Percentiles rank a stretch among this genome's conserved stretches.
Conservation (phyloP, 2,888 invertebrate species). For the Lycocerus yunnanus region DNA sequence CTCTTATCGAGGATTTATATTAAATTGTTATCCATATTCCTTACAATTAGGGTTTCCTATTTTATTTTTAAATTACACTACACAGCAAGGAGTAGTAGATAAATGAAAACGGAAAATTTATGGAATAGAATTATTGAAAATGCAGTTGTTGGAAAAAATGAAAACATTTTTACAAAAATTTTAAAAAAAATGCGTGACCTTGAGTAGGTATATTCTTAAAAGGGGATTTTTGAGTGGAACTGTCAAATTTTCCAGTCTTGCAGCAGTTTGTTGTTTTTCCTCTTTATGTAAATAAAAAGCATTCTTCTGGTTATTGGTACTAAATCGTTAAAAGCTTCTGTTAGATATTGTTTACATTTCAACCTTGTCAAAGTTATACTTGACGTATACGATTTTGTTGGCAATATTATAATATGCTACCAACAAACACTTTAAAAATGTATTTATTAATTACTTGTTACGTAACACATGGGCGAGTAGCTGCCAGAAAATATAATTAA, state of each 20-base stretch:
- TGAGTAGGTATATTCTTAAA: neutral
- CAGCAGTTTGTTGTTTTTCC: neutral
- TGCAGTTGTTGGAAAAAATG: neutral
- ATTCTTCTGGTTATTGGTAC: neutral
- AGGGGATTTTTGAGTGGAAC: neutral
- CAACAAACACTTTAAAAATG: slow-evolving; percentile 4
- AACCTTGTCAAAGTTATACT: slow-evolving; percentile 20
- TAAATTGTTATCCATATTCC: neutral
- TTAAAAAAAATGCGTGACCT: neutral
- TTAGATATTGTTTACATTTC: slow-evolving; percentile 7
- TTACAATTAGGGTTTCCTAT: neutral
- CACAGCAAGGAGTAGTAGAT: neutral
- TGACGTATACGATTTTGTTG: slow-evolving; percentile 18
- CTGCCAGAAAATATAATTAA: neutral
- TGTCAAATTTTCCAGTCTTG: too few species aligned
- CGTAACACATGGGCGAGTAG: neutral
- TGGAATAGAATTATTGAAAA: neutral
- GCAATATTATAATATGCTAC: slow-evolving; percentile 16
- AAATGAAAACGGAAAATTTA: neutral
- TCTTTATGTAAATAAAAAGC: neutral
- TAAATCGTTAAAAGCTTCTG: neutral
- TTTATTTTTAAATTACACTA: neutral
- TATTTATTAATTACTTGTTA: slow-evolving; percentile 15
- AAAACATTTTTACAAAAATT: neutral
- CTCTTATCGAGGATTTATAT: neutral